These are phyloP conservation scores for Hemicordylus capensis DNA, from an alignment of 2,113 vertebrate genomes.

Conservation along the genomic window DNA sequence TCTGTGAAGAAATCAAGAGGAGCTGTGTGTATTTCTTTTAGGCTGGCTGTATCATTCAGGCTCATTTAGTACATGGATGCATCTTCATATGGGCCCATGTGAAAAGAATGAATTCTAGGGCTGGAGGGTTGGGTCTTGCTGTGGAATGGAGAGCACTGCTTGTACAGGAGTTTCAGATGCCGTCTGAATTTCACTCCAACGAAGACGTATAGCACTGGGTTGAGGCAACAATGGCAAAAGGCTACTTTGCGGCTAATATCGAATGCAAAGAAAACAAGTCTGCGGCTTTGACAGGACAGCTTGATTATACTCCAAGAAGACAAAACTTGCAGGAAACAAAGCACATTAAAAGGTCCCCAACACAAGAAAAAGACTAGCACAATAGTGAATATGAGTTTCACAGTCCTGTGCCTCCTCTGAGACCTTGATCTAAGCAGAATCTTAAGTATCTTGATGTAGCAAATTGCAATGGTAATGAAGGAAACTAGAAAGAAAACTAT, in stretches of 20 bases:
- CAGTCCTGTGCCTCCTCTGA: conserved; percentile 81
- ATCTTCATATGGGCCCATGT: conserved; percentile 59
- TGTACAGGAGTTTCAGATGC: conserved; percentile 80
- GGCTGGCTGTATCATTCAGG: not conserved
- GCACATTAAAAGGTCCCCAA: conserved; percentile 90
- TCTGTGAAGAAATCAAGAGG: not conserved
- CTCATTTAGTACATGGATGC: conserved; percentile 68
- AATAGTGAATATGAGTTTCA: conserved; percentile 88
- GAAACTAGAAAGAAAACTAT: conserved; percentile 83
- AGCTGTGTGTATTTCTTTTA: not conserved
- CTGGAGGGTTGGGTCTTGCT: not conserved
- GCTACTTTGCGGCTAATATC: conserved; percentile 81
- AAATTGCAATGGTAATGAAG: conserved; percentile 79
- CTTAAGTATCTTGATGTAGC: conserved; percentile 83
- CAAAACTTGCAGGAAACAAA: conserved; percentile 79
- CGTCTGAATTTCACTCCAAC: conserved; percentile 90
- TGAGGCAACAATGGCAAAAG: conserved; percentile 92
- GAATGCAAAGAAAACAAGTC: conserved; percentile 65
- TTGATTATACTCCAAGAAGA: not conserved
- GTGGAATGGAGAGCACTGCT: conserved; percentile 20
- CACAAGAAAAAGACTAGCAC: conserved; percentile 89
- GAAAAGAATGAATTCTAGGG: not conserved
- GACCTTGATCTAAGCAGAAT: conserved; percentile 78
- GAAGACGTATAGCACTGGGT: conserved; percentile 92
- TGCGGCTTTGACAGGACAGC: conserved; percentile 61